These are phyloP conservation scores for Anguilla pacifica DNA, from an alignment of 2,797 vertebrate species.

Conservation along the genomic window DNA sequence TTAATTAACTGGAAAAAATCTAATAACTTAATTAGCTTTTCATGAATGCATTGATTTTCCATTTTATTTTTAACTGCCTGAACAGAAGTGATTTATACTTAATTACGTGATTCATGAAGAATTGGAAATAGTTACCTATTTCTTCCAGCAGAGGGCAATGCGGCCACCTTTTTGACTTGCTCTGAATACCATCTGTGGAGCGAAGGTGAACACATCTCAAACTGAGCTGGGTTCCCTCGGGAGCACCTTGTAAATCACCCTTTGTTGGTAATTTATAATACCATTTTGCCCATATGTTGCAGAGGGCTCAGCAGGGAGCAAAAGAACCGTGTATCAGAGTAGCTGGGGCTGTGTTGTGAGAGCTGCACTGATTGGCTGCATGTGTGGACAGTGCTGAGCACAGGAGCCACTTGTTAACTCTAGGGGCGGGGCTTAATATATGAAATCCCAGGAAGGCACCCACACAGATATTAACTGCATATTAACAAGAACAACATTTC, in stretches of 20 bases:
- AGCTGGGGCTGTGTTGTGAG: background rate
- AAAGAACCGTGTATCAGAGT: background rate
- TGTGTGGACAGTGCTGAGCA: background rate
- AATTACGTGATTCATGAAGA: background rate
- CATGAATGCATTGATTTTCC: background rate
- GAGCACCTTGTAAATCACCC: background rate
- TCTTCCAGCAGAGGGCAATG: slow-evolving; percentile 11
- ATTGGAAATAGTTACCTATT: background rate
- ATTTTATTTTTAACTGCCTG: background rate
- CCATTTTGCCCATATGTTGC: background rate
- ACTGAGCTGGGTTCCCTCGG: background rate
- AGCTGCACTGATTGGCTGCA: background rate
- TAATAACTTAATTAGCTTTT: background rate
- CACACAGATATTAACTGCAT: too few species aligned
- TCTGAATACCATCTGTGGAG: background rate
- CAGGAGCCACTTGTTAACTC: too few species aligned
- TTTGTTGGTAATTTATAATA: background rate
- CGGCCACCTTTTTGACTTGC: background rate
- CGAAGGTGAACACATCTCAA: background rate
- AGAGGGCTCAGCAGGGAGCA: background rate
- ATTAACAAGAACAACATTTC: too few species aligned
- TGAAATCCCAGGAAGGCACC: background rate
- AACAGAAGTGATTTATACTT: background rate
- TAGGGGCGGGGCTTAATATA: background rate
- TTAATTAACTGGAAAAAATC: background rate